Conservation (phyloP, 2,888 invertebrate species). For the Drosophila paranaensis region DNA sequence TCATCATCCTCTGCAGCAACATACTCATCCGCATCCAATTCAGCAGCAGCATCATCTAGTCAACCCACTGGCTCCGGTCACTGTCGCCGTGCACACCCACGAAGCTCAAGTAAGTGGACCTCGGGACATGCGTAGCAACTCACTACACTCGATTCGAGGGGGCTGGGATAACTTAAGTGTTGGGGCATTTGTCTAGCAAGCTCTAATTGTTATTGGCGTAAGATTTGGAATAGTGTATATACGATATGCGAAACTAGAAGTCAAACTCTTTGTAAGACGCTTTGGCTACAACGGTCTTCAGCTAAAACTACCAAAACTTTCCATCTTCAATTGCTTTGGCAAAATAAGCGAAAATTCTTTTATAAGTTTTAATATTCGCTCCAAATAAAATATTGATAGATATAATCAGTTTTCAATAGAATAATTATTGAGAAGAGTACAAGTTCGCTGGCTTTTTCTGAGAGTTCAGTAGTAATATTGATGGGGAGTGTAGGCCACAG, state of each 20-base stretch:
- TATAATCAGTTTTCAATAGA: no score
- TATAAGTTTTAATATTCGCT: no score
- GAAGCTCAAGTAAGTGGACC: constrained; percentile 84
- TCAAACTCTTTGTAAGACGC: no score
- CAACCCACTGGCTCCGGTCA: constrained; percentile 85
- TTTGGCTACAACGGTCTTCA: no score
- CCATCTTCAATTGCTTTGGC: no score
- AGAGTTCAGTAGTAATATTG: constrained; percentile 14
- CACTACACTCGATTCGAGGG: background rate
- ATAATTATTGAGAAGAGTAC: background rate
- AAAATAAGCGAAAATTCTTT: no score
- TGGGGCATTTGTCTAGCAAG: background rate
- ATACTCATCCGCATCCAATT: constrained; percentile 36
- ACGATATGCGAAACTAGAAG: no score
- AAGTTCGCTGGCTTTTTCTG: background rate
- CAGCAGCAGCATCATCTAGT: constrained; percentile 80
- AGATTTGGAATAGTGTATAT: background rate
- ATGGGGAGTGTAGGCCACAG: constrained; percentile 19
- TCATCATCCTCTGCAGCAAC: constrained; percentile 51
- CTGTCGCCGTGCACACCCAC: constrained; percentile 85
- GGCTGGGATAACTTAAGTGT: background rate
- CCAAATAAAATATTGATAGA: no score
- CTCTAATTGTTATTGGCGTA: background rate
- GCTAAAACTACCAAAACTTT: no score
- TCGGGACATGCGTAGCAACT: background rate